These are phyloP conservation scores for Chymomyza procnemis DNA, from an alignment of 2,888 invertebrate species.

Conservation along the genomic window DNA sequence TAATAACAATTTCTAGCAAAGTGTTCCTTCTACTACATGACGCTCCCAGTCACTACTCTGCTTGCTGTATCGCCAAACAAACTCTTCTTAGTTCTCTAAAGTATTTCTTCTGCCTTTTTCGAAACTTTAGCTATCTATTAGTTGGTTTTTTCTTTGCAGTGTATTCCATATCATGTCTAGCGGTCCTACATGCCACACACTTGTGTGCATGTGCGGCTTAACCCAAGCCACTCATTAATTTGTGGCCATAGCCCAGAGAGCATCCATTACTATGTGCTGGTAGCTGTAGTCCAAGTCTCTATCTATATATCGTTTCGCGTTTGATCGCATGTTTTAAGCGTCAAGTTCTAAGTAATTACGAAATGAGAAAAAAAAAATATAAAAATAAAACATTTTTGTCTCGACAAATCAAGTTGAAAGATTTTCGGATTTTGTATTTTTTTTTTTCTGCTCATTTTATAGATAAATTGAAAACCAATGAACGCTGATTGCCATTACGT, in stretches of 20 bases:
- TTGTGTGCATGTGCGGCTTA: not conserved
- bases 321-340: not conserved
- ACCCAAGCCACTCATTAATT: not conserved
- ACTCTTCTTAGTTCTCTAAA: too few species aligned
- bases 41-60: too few species aligned
- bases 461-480: constrained; percentile 3
- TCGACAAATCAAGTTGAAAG: not conserved
- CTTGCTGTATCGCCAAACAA: too few species aligned
- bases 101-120: too few species aligned
- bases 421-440: not conserved
- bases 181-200: not conserved
- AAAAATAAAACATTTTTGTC: not conserved
- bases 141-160: not conserved
- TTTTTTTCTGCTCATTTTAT: not conserved
- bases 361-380: too few species aligned
- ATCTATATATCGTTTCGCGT: not conserved
- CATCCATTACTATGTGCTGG: not conserved
- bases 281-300: too few species aligned
- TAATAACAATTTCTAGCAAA: too few species aligned
- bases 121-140: too few species aligned
- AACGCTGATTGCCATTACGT: constrained; percentile 2
- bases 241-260: not conserved
- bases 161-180: not conserved
- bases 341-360: constrained; percentile 5
- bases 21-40: too few species aligned